These are phyloP conservation scores for Pardosa pseudoannulata DNA, from an alignment of 2,888 invertebrate genomes.

Conservation along the genomic window DNA sequence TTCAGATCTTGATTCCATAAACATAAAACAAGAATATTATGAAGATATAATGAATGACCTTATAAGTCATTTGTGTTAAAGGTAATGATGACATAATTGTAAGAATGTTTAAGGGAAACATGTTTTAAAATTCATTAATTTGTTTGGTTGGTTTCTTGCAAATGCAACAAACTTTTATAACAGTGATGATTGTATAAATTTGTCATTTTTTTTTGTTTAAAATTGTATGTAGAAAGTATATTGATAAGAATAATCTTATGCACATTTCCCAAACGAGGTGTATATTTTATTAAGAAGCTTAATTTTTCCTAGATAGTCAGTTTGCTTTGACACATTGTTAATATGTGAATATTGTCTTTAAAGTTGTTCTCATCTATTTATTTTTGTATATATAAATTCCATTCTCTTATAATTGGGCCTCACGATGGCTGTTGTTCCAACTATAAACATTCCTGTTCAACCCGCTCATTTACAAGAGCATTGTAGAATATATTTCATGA, in stretches of 20 bases:
- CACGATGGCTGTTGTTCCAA: conserved; percentile 58
- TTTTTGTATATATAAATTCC: background rate
- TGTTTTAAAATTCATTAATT: background rate
- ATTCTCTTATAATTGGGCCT: background rate
- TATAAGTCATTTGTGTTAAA: conserved; percentile 50
- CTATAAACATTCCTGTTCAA: conserved; percentile 48
- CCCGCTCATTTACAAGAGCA: conserved; percentile 53
- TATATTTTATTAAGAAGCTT: too few relatives aligned
- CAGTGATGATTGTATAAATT: too few relatives aligned
- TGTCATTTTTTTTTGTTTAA: too few relatives aligned
- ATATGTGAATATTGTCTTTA: too few relatives aligned
- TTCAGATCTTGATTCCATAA: conserved; percentile 37
- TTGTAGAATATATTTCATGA: conserved; percentile 62
- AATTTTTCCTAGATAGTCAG: too few relatives aligned
- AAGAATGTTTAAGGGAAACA: conserved; percentile 8
- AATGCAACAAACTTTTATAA: too few relatives aligned
- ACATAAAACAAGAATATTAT: conserved; percentile 26
- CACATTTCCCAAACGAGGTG: too few relatives aligned
- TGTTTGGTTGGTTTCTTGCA: too few relatives aligned
- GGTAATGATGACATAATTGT: conserved; percentile 62
- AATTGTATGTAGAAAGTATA: too few relatives aligned
- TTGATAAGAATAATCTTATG: too few relatives aligned
- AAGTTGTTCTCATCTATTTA: background rate
- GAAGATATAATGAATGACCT: conserved; percentile 41
- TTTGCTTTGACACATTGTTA: too few relatives aligned